A percentile compares a stretch with the other conserved stretches of the same genome.
Evolutionary conservation across 92 coral and sea anemone species (phyloP).

Genomic region (Porites cylindrica): DNA sequence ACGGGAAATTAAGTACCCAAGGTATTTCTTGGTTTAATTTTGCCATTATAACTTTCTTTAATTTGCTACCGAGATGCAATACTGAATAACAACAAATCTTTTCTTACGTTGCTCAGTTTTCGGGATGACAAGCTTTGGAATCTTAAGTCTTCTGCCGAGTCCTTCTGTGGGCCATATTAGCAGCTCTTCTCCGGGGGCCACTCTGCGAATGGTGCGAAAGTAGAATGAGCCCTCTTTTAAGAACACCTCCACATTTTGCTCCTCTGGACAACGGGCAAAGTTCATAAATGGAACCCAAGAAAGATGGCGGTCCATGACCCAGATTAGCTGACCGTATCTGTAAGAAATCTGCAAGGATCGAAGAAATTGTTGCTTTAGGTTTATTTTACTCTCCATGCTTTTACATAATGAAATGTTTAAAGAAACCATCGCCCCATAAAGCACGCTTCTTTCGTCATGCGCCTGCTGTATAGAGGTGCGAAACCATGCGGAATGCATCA

Average conservation of each 20-base stretch:
- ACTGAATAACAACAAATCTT: not conserved
- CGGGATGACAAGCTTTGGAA: slow-evolving; percentile 52
- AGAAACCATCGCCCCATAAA: too few species aligned
- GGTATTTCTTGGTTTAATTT: too few species aligned
- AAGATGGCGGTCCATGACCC: slow-evolving; percentile 88
- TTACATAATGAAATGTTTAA: too few species aligned
- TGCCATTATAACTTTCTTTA: too few species aligned
- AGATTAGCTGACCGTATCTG: slow-evolving; percentile 83
- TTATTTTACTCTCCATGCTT: too few species aligned
- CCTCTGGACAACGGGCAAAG: slow-evolving; percentile 86
- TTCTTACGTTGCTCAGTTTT: slow-evolving; percentile 27
- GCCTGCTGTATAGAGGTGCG: too few species aligned
- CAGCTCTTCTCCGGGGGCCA: slow-evolving; percentile 91
- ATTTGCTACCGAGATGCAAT: not conserved
- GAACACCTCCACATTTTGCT: slow-evolving; percentile 89
- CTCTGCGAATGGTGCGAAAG: slow-evolving; percentile 77
- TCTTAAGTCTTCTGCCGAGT: slow-evolving; percentile 68
- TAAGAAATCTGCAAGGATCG: slow-evolving; percentile 72
- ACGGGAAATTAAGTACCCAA: too few species aligned
- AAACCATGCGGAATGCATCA: too few species aligned
- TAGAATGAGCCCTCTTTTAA: slow-evolving; percentile 78
- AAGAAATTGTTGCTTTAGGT: not conserved
- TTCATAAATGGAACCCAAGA: slow-evolving; percentile 92
- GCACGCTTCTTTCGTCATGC: too few species aligned
- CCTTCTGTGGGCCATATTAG: slow-evolving; percentile 85